A percentile compares a stretch with the other conserved stretches of the same genome.
Conservation (phyloP, 2,888 invertebrate species). For the Polylopha cassiicola region DNA sequence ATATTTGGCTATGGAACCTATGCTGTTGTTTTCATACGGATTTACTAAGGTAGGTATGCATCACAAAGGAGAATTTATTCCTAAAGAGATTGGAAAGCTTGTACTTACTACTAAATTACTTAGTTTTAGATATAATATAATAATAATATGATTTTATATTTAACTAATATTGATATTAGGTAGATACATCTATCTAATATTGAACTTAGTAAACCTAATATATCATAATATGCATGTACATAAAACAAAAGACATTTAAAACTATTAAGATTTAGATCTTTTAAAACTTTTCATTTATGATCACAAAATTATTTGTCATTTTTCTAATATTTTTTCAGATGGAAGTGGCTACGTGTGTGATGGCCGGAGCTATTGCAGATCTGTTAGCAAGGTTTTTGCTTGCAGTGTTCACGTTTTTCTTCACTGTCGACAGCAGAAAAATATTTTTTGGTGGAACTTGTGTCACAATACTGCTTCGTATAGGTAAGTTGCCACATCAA, state of each 20-base stretch:
- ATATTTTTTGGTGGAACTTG: slow-evolving; percentile 81
- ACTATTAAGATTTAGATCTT: too few species aligned
- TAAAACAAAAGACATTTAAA: too few species aligned
- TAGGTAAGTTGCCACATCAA: slow-evolving; percentile 69
- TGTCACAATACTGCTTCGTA: slow-evolving; percentile 80
- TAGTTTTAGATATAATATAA: too few species aligned
- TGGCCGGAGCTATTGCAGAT: slow-evolving; percentile 83
- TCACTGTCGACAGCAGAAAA: slow-evolving; percentile 79
- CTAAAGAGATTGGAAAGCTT: too few species aligned
- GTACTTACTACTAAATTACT: too few species aligned
- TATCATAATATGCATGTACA: too few species aligned
- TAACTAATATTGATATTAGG: too few species aligned
- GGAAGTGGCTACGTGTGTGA: slow-evolving; percentile 82
- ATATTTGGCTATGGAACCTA: slow-evolving; percentile 79
- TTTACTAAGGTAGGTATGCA: slow-evolving; percentile 58
- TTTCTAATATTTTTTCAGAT: slow-evolving; percentile 48
- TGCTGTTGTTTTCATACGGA: slow-evolving; percentile 77
- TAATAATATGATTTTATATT: too few species aligned
- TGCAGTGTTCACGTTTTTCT: slow-evolving; percentile 79
- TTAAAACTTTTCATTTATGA: too few species aligned
- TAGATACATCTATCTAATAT: too few species aligned
- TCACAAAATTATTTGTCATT: too few species aligned
- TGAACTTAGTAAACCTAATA: too few species aligned
- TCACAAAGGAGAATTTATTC: neutral
- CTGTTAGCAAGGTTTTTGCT: slow-evolving; percentile 80